These are phyloP conservation scores for Drosophila putrida DNA, from an alignment of 2,888 invertebrate genomes.

Conservation along the genomic window DNA sequence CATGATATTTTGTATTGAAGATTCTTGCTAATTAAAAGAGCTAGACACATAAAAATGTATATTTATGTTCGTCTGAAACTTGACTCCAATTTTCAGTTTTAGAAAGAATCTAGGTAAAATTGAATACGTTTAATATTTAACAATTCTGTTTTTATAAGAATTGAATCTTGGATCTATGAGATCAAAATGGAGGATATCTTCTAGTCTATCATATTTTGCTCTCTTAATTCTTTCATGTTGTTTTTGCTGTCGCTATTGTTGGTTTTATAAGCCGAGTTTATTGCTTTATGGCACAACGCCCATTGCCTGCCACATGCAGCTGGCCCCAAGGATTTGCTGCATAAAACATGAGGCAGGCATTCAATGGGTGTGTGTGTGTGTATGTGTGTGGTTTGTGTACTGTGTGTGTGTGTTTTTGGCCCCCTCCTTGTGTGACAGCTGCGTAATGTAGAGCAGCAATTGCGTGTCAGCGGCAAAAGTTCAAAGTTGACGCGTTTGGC, in stretches of 20 bases:
- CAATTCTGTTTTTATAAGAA: too few relatives aligned
- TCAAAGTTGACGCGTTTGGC: conserved; percentile 61
- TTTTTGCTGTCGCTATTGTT: conserved; percentile 17
- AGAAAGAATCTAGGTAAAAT: too few relatives aligned
- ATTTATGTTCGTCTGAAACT: too few relatives aligned
- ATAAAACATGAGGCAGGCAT: conserved; percentile 53
- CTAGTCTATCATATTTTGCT: not conserved
- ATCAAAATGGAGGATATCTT: not conserved
- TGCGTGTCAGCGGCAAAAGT: conserved; percentile 65
- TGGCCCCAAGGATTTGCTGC: conserved; percentile 56
- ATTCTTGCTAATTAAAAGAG: too few relatives aligned
- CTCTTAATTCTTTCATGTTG: not conserved
- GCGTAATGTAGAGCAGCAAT: conserved; percentile 51
- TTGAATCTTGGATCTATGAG: too few relatives aligned
- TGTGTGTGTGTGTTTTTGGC: conserved; percentile 2
- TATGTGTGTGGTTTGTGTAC: not conserved
- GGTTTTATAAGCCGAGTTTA: conserved; percentile 69
- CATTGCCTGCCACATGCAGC: conserved; percentile 47
- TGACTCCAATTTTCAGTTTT: too few relatives aligned
- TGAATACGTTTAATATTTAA: too few relatives aligned
- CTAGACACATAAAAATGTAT: too few relatives aligned
- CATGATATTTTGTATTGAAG: not conserved
- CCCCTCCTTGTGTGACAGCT: conserved; percentile 33
- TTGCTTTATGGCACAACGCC: conserved; percentile 67
- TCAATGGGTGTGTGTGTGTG: not conserved